Evolutionary conservation across 2,113 vertebrate species (phyloP), one percentile per base, ranked within the genome.

Genomic region (Sclerurus mexicanus): DNA sequence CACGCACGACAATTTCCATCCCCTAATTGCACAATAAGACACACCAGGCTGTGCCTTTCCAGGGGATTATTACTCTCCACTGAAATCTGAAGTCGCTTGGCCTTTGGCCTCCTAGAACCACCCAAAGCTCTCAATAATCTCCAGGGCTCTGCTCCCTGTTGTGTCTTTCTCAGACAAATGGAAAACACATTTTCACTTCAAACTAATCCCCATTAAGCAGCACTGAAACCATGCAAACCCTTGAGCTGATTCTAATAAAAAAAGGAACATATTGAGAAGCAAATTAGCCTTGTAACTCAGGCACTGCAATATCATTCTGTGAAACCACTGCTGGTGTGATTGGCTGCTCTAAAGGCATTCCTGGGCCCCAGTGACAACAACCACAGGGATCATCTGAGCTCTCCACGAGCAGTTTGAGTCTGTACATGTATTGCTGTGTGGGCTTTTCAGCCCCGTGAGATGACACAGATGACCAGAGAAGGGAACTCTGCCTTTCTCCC

Each of bases 81-180:
- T 79, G 87, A 85, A 80, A 77, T 89, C 79, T 89, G 93, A 55
- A 96, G 94, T 55, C 55, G 1, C 44, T 89, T 20, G 42, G 75
- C 82, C 95, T 97, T 95, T 97, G 94, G 92, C 95, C 96, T 93
- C 90, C n/a, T 64, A 74, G 83, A 89, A 82, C 92, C 88, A 93
- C 93, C 95, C 91, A 76, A 37, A 87, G 89, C 87, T 96, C 90
- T 89, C 92, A 58, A 0, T 74, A 89, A 95, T 95, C 95, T 77
- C 94, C 90, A 71, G 67, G 72, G 78, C 92, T 85, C 83, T 82
- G 67, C 59, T 97, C 96, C 94, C 90, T 92, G 90, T 87, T 89
- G 95, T 67, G 92, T 75, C 93, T 93, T 83, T 94, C 85, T 94
- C 53, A 66, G 79, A 81, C 88, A 96, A 97, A 94, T 82, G 67